phyloP scores from a whole-genome alignment of 2,888 invertebrate genomes.

The Hetaerina titia region DNA sequence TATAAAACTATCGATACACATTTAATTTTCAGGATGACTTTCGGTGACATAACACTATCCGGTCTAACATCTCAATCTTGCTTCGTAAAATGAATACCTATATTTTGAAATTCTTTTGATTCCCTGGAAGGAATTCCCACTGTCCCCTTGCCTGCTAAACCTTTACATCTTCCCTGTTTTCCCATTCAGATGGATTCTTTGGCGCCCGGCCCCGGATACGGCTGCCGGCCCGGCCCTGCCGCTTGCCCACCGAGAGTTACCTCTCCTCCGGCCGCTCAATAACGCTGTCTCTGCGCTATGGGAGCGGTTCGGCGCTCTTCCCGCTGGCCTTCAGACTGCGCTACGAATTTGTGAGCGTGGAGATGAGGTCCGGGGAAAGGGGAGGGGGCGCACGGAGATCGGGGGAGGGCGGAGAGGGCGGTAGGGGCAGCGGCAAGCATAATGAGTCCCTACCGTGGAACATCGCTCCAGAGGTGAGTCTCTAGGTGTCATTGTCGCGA shows the following conservation, averaged over 20 bases:
- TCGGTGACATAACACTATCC: background rate
- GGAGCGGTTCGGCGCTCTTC: constrained; percentile 88
- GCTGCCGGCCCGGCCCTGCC: constrained; percentile 82
- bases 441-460: constrained; percentile 55
- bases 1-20: background rate
- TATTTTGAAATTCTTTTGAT: no score
- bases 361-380: constrained; percentile 33
- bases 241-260: constrained; percentile 84
- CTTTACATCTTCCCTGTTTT: background rate
- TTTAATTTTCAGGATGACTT: background rate
- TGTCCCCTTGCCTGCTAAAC: no score
- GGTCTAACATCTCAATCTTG: background rate
- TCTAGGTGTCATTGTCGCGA: no score
- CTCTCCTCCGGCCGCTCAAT: constrained; percentile 87
- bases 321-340: constrained; percentile 88
- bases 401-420: background rate
- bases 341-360: constrained; percentile 89
- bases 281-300: constrained; percentile 86
- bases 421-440: background rate
- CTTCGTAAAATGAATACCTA: no score
- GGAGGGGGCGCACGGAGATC: background rate
- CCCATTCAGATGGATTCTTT: background rate
- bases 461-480: constrained; percentile 49
- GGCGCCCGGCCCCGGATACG: constrained; percentile 38
- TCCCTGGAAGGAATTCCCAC: no score